phyloP scores from a whole-genome alignment of 2,113 vertebrate genomes.

The Paratilapia polleni region DNA sequence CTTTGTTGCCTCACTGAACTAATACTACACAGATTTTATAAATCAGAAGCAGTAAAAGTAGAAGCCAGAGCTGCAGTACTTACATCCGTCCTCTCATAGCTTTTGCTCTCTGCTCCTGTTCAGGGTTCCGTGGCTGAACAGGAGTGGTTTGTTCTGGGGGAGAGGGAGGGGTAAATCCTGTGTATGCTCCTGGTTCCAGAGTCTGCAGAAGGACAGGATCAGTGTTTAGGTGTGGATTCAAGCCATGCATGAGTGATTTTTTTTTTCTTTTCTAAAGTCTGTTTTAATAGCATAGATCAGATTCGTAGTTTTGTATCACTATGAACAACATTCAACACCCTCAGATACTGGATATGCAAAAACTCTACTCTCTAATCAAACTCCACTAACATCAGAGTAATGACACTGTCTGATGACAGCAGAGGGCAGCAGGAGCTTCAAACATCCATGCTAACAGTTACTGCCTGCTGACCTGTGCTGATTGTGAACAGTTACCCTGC shows the following conservation, averaged over 20 bases:
- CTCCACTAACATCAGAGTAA: not conserved
- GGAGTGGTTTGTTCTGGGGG: conserved; percentile 81
- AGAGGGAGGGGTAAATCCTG: conserved; percentile 85
- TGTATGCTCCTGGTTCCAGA: conserved; percentile 88
- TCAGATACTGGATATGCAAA: not conserved
- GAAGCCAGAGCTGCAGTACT: conserved; percentile 60
- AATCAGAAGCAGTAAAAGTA: not conserved
- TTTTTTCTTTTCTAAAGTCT: too few species aligned
- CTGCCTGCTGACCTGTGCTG: not conserved
- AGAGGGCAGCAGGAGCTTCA: not conserved
- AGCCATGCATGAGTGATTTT: not conserved
- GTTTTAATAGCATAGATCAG: not conserved
- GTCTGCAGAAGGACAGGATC: conserved; percentile 74
- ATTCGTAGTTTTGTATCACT: not conserved
- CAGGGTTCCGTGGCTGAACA: conserved; percentile 85
- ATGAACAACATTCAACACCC: not conserved
- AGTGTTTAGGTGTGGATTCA: not conserved
- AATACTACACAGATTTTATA: not conserved
- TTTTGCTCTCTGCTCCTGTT: conserved; percentile 95
- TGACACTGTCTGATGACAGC: not conserved
- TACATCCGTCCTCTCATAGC: conserved; percentile 96
- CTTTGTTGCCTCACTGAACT: not conserved
- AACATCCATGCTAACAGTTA: not conserved
- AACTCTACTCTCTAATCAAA: not conserved
- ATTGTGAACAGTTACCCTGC: not conserved